These are phyloP conservation scores for Nemoura dubitans DNA, from an alignment of 2,888 invertebrate genomes.

Conservation along the genomic window DNA sequence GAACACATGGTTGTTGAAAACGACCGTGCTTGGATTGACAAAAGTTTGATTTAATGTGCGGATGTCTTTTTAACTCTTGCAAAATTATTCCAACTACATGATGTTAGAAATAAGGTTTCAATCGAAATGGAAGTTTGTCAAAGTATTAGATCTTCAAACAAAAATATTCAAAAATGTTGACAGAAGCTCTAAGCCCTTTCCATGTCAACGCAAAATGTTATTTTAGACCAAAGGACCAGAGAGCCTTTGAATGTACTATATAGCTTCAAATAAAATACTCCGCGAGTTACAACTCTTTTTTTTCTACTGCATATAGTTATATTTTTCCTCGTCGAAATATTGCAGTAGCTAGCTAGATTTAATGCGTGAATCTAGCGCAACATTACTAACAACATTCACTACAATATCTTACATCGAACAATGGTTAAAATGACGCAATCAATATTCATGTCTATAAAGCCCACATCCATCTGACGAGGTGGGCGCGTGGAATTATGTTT, in stretches of 20 bases:
- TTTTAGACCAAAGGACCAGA: not conserved
- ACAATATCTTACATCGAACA: not conserved
- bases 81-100: not conserved
- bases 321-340: no score
- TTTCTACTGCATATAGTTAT: not conserved
- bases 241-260: not conserved
- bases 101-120: not conserved
- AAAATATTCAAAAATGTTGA: slow-evolving; percentile 2
- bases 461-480: not conserved
- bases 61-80: not conserved
- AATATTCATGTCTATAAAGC: not conserved
- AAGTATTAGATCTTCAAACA: not conserved
- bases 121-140: not conserved
- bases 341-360: no score
- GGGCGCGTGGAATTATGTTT: not conserved
- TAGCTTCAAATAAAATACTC: not conserved
- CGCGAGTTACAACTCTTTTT: not conserved
- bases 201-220: not conserved
- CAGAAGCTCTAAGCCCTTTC: not conserved
- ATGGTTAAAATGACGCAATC: not conserved
- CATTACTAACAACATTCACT: no score
- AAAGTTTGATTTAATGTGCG: not conserved
- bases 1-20: no score
- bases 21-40: not conserved
- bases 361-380: no score